Percentiles rank a stretch among this genome's conserved stretches.
Conservation (phyloP, 2,888 invertebrate species). For the Theristus sp. region DNA sequence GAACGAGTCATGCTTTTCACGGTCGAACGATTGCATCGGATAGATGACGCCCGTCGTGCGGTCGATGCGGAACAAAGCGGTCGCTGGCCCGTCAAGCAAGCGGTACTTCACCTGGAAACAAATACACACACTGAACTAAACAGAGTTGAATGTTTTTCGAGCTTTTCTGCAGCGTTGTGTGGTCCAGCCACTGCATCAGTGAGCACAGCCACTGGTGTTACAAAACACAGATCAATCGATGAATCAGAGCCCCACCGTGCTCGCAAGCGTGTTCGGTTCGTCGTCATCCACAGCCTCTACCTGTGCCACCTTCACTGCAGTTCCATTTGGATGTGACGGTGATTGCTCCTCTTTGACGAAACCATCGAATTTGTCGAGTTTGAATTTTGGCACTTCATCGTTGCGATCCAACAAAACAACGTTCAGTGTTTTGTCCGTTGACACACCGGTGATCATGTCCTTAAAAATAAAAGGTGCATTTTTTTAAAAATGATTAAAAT, state of each 20-base stretch:
- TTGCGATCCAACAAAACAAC: slow-evolving; percentile 88
- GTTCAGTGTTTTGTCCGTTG: slow-evolving; percentile 66
- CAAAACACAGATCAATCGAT: too few species aligned
- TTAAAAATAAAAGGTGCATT: slow-evolving; percentile 7
- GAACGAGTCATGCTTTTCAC: slow-evolving; percentile 84
- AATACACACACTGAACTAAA: too few species aligned
- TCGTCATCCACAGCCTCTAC: slow-evolving; percentile 22
- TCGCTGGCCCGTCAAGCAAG: slow-evolving; percentile 17
- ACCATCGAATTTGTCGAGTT: slow-evolving; percentile 24
- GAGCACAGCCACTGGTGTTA: too few species aligned
- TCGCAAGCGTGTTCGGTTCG: slow-evolving; percentile 10
- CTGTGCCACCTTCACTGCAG: slow-evolving; percentile 12
- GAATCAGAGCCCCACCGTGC: neutral
- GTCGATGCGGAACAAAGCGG: slow-evolving; percentile 62
- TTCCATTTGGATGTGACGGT: too few species aligned
- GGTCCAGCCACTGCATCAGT: too few species aligned
- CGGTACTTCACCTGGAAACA: slow-evolving; percentile 18
- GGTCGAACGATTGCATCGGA: slow-evolving; percentile 73
- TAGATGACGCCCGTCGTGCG: slow-evolving; percentile 83
- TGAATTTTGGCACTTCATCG: slow-evolving; percentile 50
- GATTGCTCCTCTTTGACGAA: slow-evolving; percentile 19
- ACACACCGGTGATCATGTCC: slow-evolving; percentile 20
- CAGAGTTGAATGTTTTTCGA: too few species aligned
- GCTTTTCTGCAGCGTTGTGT: too few species aligned
- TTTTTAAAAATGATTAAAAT: neutral